phyloP scores from a whole-genome alignment of 2,797 vertebrate species.

The Anguilla marmorata region DNA sequence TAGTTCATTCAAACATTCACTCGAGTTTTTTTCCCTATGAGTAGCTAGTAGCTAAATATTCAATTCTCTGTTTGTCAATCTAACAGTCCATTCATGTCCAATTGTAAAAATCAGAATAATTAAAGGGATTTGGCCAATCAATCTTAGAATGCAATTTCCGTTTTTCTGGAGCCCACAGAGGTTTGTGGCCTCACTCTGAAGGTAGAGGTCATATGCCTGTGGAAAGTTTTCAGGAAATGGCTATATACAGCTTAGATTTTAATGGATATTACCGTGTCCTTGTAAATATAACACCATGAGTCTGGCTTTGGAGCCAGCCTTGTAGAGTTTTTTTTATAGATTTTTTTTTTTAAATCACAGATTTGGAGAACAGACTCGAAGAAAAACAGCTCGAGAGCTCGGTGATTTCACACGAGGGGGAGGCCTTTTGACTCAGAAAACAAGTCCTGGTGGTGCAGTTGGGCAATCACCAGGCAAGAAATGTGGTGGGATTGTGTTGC shows the following conservation, averaged over 20 bases:
- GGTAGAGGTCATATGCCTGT: slow-evolving; percentile 73
- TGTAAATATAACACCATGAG: slow-evolving; percentile 68
- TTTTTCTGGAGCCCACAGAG: slow-evolving; percentile 61
- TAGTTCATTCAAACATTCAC: slow-evolving; percentile 31
- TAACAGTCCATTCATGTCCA: slow-evolving; percentile 25
- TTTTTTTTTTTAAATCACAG: slow-evolving; percentile 24
- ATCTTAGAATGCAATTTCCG: slow-evolving; percentile 71
- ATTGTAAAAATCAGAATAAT: slow-evolving; percentile 67
- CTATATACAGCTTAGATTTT: slow-evolving; percentile 68
- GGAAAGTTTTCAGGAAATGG: slow-evolving; percentile 75
- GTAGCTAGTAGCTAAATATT: slow-evolving; percentile 43
- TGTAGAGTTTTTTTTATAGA: slow-evolving; percentile 38
- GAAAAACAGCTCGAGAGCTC: slow-evolving; percentile 32
- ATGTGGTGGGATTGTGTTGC: slow-evolving; percentile 31
- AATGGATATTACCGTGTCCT: slow-evolving; percentile 73
- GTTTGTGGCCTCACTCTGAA: slow-evolving; percentile 60
- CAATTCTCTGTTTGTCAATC: slow-evolving; percentile 49
- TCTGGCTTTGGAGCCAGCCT: slow-evolving; percentile 49
- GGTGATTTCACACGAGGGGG: slow-evolving; percentile 36
- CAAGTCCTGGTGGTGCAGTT: slow-evolving; percentile 25
- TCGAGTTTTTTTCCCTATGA: too few relatives aligned
- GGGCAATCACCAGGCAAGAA: slow-evolving; percentile 38
- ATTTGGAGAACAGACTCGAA: slow-evolving; percentile 30
- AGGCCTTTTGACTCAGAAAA: slow-evolving; percentile 22
- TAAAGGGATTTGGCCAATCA: slow-evolving; percentile 70